phyloP scores from a whole-genome alignment of 2,888 invertebrate genomes.

The Mesorhabditis spiculigera region DNA sequence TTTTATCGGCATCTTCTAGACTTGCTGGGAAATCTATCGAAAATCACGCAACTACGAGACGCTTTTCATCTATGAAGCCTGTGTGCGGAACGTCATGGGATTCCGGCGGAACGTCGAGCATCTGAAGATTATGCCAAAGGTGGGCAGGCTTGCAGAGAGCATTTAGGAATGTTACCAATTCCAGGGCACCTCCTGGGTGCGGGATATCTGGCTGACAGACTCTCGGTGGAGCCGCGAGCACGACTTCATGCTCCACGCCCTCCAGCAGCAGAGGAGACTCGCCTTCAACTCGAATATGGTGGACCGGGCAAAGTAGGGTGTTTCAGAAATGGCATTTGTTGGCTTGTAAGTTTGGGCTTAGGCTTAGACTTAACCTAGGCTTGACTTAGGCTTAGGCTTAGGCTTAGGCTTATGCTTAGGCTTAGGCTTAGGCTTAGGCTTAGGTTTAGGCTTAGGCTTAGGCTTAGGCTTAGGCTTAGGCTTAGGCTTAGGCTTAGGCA shows the following conservation, averaged over 20 bases:
- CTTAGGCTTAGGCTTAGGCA: too few relatives aligned
- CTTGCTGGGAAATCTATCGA: slow-evolving; percentile 25
- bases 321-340: too few relatives aligned
- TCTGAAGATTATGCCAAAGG: slow-evolving; percentile 26
- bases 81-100: slow-evolving; percentile 38
- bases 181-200: slow-evolving; percentile 29
- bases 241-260: slow-evolving; percentile 33
- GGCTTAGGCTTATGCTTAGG: too few relatives aligned
- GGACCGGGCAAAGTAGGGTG: slow-evolving; percentile 13
- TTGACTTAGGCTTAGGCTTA: too few relatives aligned
- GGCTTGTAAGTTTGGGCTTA: too few relatives aligned
- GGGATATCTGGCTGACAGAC: slow-evolving; percentile 30
- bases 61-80: slow-evolving; percentile 44
- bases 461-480: too few relatives aligned
- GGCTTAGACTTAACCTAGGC: too few relatives aligned
- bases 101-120: slow-evolving; percentile 21
- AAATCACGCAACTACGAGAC: slow-evolving; percentile 23
- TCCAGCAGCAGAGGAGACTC: slow-evolving; percentile 22
- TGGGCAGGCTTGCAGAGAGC: neutral
- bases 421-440: too few relatives aligned
- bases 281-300: slow-evolving; percentile 11
- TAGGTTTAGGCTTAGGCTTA: too few relatives aligned
- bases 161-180: neutral
- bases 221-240: slow-evolving; percentile 22
- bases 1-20: neutral